These are phyloP conservation scores for Flexamia atlantica DNA, from an alignment of 2,888 invertebrate genomes.

Conservation along the genomic window DNA sequence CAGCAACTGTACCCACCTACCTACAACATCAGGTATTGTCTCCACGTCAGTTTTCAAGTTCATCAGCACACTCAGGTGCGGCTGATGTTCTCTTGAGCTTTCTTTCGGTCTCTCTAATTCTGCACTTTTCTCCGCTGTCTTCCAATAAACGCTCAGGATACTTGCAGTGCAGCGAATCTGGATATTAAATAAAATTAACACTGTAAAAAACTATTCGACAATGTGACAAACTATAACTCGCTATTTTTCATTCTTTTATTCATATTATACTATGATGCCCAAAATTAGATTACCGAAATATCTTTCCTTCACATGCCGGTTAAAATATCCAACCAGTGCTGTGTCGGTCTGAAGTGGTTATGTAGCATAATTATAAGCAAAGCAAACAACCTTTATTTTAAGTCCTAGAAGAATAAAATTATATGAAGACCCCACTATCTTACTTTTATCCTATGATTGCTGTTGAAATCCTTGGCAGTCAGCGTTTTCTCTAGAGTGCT, in stretches of 20 bases:
- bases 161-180: slow-evolving; percentile 81
- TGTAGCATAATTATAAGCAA: too few relatives aligned
- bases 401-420: too few relatives aligned
- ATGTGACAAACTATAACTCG: too few relatives aligned
- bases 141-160: slow-evolving; percentile 82
- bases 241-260: too few relatives aligned
- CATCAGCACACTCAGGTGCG: slow-evolving; percentile 5
- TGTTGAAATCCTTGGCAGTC: slow-evolving; percentile 54
- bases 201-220: too few relatives aligned
- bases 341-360: too few relatives aligned
- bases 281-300: too few relatives aligned
- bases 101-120: slow-evolving; percentile 75
- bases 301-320: too few relatives aligned
- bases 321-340: too few relatives aligned
- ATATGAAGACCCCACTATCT: not conserved
- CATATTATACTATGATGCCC: too few relatives aligned
- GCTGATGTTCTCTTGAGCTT: not conserved
- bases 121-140: slow-evolving; percentile 82
- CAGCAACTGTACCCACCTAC: not conserved
- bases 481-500: slow-evolving; percentile 58
- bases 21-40: not conserved
- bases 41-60: slow-evolving; percentile 36
- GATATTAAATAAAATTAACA: not conserved
- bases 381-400: too few relatives aligned
- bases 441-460: slow-evolving; percentile 60